Evolutionary conservation across 2,113 vertebrate genomes (phyloP), one percentile per base, ranked within the genome.

Genomic region (Plectropomus leopardus): DNA sequence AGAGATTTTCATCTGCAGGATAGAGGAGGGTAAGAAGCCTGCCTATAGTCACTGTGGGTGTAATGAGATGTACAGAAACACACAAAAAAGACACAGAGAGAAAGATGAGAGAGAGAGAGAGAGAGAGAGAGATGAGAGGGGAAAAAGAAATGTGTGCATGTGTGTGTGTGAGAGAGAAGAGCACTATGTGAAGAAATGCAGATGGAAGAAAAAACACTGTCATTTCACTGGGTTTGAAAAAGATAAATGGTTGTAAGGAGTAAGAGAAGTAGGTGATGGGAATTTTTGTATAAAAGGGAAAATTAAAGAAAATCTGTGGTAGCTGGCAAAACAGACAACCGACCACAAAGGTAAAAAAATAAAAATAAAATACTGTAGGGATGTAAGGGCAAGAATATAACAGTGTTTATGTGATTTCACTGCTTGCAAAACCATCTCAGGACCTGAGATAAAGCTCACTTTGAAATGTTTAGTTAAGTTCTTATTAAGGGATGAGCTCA

Each of bases 41-140:
- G 79, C 79, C 83, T 83, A 82, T 78, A 69, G 80, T 84, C 76
- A 68, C 53, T 61, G 89, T 87, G 84, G 91, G 84, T 76, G 88
- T 91, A 84, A 88, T 84, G 83, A 88, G 83, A 90, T 78, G 85
- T 70, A 60, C 57, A 73, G 66, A 63, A 64, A 87, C 40, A 53
- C 42, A 63, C 0, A 23, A 42, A 47, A 51, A 36, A 69, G 6
- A 65, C 15, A 71, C 50, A 42, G 14, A 28, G n/a, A 76, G 28
- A 51, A n/a, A 45, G 54, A 82, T 51, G 71, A 74, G 53, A 60
- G 48, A 75, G 65, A 72, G 65, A 60, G 48, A 75, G 65, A 72
- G 65, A 60, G 51, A 26, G 26, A 64, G 28, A 0, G 66, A 69
- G 68, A 82, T 32, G 55, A 64, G 59, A 77, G 60, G 61, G n/a